These are phyloP conservation scores for Ornithoptera priamus DNA, from an alignment of 2,888 invertebrate species.

Conservation along the genomic window DNA sequence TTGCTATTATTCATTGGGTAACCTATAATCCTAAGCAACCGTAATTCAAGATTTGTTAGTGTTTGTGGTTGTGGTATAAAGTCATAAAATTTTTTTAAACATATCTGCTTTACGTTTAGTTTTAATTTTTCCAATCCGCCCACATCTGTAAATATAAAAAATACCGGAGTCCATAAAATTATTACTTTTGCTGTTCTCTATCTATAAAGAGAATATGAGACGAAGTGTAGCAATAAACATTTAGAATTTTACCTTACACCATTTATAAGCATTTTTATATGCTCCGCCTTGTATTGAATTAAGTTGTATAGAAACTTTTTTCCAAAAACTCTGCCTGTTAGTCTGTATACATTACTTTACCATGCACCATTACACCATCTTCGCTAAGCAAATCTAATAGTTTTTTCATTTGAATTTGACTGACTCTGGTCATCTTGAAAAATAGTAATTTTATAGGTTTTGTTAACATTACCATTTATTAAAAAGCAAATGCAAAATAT, in stretches of 20 bases:
- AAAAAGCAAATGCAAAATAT: background rate
- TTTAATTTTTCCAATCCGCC: constrained; percentile 52
- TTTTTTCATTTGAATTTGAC: constrained; percentile 46
- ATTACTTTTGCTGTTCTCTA: too few species aligned
- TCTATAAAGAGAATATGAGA: background rate
- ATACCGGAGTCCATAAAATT: too few species aligned
- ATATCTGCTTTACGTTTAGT: constrained; percentile 51
- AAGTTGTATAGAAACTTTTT: constrained; percentile 43
- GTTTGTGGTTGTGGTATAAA: constrained; percentile 34
- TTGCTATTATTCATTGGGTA: constrained; percentile 43
- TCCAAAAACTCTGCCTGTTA: constrained; percentile 49
- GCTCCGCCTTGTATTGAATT: constrained; percentile 47
- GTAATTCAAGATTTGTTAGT: constrained; percentile 40
- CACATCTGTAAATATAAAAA: constrained; percentile 43
- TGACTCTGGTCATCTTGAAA: constrained; percentile 40
- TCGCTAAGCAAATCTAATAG: constrained; percentile 46
- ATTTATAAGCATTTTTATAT: constrained; percentile 49
- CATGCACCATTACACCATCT: constrained; percentile 45
- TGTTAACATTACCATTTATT: constrained; percentile 2
- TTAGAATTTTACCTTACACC: constrained; percentile 45
- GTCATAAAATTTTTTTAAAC: constrained; percentile 38
- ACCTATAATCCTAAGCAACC: constrained; percentile 44
- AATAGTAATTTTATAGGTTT: background rate
- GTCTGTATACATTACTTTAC: constrained; percentile 45
- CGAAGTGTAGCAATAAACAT: background rate